Evolutionary conservation across 2,113 vertebrate species (phyloP), one percentile per base, ranked within the genome.

Genomic region (Neolamprologus falcicula): DNA sequence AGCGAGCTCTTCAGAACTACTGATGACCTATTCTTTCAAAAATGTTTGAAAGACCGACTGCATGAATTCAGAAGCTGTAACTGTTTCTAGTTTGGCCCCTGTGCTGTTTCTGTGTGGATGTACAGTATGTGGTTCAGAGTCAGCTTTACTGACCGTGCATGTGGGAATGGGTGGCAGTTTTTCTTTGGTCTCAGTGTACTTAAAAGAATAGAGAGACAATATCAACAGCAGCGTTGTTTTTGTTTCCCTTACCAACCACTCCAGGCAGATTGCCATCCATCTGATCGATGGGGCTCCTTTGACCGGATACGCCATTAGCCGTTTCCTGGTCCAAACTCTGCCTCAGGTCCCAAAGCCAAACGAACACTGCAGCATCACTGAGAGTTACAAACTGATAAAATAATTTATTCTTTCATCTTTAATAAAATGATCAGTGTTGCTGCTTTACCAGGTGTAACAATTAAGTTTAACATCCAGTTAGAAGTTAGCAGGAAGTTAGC

Each of bases 81-180:
- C 57, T 10, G 28, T 61, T 33, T 61, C 14, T 33, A 61, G 16
- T 61, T 61, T 61, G 28, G 28, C 16, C 16, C 5, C 28, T 6
- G 28, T 61, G 28, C 16, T 28, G 16, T 61, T 33, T 33, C 28
- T 19, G 16, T 61, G 57, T 61, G 57, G 28, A 31, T 19, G 14
- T 61, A 61, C 28, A 33, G 28, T 0, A 33, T 19, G 57, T 33
- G 16, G 57, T 61, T 61, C 57, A 61, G 26, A 9, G 28, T 61
- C 28, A 0, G 16, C 9, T 33, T 61, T 33, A 19, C 16, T 61
- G 57, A 33, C 16, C 14, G 0, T 31, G 8, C 28, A 61, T 61
- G 57, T 17, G 2, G 57, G 2, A 33, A 63, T 0, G 16, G 2
- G 9, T 63, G 3, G 31, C 31, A 7, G 17, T 2, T 63, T n/a